These are phyloP conservation scores for Prenolepis imparis DNA, from an alignment of 2,888 invertebrate species.

Conservation along the genomic window DNA sequence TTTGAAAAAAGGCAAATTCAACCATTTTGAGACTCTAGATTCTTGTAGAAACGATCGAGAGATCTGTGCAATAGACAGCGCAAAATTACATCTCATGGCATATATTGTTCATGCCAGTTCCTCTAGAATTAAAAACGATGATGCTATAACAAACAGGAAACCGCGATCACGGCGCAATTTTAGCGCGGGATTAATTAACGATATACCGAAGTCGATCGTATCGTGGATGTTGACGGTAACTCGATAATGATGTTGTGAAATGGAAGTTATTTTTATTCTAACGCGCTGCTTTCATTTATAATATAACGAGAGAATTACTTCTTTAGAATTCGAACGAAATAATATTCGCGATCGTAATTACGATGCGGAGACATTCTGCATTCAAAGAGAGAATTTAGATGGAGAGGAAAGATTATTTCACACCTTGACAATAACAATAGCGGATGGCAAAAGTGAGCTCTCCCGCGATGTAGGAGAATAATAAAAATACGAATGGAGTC, in stretches of 20 bases:
- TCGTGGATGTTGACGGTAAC: constrained; percentile 32
- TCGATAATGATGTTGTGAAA: constrained; percentile 45
- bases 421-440: constrained; percentile 9
- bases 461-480: neutral
- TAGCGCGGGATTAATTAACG: constrained; percentile 39
- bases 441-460: neutral
- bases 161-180: neutral
- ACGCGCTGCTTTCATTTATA: constrained; percentile 19
- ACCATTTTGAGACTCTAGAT: neutral
- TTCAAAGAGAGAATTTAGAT: constrained; percentile 26
- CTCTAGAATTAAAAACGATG: constrained; percentile 35
- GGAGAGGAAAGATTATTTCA: constrained; percentile 1
- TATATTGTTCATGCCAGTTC: neutral
- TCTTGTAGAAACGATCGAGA: neutral
- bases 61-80: neutral
- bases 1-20: neutral
- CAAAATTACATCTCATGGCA: neutral
- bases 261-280: constrained; percentile 27
- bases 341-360: constrained; percentile 42
- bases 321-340: constrained; percentile 41
- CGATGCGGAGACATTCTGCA: constrained; percentile 26
- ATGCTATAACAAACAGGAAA: constrained; percentile 46
- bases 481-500: neutral
- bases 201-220: constrained; percentile 38
- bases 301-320: constrained; percentile 22